A percentile compares a stretch with the other conserved stretches of the same genome.
Conservation (phyloP, 2,888 invertebrate genomes). For the Noctua janthina region DNA sequence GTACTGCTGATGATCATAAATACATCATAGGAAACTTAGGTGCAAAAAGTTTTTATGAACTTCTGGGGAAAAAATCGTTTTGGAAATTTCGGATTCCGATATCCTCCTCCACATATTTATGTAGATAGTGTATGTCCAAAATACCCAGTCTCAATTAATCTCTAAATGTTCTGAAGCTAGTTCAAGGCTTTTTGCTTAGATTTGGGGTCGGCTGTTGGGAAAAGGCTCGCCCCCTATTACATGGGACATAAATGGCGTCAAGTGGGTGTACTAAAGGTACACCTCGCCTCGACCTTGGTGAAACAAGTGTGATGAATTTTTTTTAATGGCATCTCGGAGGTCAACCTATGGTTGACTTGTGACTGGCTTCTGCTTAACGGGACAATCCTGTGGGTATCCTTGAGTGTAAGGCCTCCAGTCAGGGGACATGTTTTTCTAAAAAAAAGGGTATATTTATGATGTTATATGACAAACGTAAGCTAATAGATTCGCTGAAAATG, state of each 20-base stretch:
- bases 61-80: background rate
- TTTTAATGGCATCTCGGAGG: too few species aligned
- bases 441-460: too few species aligned
- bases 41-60: background rate
- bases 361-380: too few species aligned
- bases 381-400: too few species aligned
- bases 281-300: too few species aligned
- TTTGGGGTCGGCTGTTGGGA: background rate
- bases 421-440: too few species aligned
- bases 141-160: background rate
- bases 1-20: background rate
- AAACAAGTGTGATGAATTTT: too few species aligned
- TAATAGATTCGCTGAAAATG: too few species aligned
- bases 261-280: too few species aligned
- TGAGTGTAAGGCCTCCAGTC: too few species aligned
- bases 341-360: too few species aligned
- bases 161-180: background rate
- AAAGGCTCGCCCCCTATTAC: background rate
- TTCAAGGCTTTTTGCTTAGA: background rate
- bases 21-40: constrained; percentile 1
- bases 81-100: background rate
- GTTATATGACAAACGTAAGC: too few species aligned
- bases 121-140: background rate
- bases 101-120: background rate
- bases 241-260: background rate